Evolutionary conservation across 2,797 vertebrate genomes (phyloP).

Genomic region (Alosa sapidissima): DNA sequence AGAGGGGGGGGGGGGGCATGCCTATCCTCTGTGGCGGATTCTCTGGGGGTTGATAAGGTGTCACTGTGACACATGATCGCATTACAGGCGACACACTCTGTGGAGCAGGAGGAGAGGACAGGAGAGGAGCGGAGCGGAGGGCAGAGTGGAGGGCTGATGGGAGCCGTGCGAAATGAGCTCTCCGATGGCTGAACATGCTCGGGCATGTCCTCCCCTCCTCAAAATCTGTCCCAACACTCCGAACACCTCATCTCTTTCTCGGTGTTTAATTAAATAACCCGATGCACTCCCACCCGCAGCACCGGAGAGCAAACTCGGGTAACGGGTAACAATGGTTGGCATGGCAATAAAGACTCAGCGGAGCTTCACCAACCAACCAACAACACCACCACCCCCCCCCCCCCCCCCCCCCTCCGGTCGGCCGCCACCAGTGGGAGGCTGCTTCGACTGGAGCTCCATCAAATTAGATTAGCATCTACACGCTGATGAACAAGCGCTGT

Average conservation of each 20-base stretch:
- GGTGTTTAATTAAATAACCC: not conserved
- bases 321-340: conserved; percentile 3
- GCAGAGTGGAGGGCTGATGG: too few relatives aligned
- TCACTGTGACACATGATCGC: conserved; percentile 49
- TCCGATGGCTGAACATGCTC: conserved; percentile 21
- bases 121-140: not conserved
- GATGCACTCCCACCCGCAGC: not conserved
- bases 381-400: too few relatives aligned
- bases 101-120: not conserved
- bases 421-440: not conserved
- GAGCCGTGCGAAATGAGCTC: conserved; percentile 37
- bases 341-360: conserved; percentile 4
- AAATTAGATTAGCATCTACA: not conserved
- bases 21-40: conserved; percentile 36
- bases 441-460: not conserved
- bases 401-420: too few relatives aligned
- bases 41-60: conserved; percentile 39
- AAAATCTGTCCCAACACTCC: conserved; percentile 18
- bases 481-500: not conserved
- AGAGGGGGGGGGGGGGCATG: not conserved
- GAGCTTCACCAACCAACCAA: not conserved
- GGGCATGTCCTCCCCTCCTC: conserved; percentile 9
- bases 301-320: not conserved
- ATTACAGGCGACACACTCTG: conserved; percentile 36
- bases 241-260: conserved; percentile 23